Percentiles rank a stretch among this genome's conserved stretches.
These are phyloP conservation scores for Carassius carassius DNA, from an alignment of 2,113 vertebrate species.

Conservation along the genomic window DNA sequence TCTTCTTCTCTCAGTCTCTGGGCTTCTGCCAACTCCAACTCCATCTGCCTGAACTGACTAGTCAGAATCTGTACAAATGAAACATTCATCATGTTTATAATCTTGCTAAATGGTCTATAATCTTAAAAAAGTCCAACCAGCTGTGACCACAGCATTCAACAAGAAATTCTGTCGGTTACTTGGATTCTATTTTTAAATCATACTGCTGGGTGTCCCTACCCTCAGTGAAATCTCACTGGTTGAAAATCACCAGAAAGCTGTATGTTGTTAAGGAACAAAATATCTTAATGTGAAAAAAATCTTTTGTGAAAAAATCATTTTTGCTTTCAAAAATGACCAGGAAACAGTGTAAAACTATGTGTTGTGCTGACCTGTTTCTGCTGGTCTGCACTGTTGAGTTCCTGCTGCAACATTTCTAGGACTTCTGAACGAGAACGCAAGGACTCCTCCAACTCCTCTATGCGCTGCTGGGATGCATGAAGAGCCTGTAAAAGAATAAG, in stretches of 20 bases:
- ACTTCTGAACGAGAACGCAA: constrained; percentile 80
- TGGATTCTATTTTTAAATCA: constrained; percentile 9
- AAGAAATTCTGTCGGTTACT: background rate
- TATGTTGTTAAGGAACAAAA: background rate
- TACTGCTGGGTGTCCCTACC: background rate
- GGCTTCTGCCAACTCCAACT: constrained; percentile 75
- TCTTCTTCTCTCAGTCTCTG: constrained; percentile 71
- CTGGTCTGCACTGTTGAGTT: constrained; percentile 80
- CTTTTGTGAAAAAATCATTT: background rate
- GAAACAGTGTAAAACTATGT: constrained; percentile 16
- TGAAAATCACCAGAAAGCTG: background rate
- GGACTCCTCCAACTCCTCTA: constrained; percentile 84
- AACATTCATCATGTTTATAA: background rate
- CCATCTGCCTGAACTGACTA: constrained; percentile 82
- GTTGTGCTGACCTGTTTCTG: constrained; percentile 82
- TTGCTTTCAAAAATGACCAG: background rate
- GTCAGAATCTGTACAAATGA: constrained; percentile 76
- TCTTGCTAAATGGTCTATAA: background rate
- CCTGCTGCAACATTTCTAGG: constrained; percentile 87
- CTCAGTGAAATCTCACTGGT: background rate
- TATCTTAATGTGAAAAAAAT: background rate
- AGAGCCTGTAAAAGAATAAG: constrained; percentile 73
- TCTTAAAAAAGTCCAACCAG: background rate
- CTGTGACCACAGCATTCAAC: background rate
- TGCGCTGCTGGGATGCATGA: constrained; percentile 73